phyloP scores from a whole-genome alignment of 2,888 invertebrate species.

The Drosophila villosipedis region DNA sequence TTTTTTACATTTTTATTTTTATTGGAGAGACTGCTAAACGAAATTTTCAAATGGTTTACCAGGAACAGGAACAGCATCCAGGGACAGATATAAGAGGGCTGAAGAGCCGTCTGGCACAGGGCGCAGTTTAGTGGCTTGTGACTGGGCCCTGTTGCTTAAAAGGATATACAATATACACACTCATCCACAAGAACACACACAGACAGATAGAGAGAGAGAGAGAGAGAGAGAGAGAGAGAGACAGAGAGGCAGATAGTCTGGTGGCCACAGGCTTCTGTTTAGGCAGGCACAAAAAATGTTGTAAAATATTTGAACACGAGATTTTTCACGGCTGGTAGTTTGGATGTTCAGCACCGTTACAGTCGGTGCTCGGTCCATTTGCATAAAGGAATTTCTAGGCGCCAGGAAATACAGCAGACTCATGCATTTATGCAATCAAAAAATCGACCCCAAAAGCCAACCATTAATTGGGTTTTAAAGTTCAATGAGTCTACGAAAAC shows the following conservation, averaged over 20 bases:
- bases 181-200: constrained; percentile 3
- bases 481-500: constrained; percentile 20
- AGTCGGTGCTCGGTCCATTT: constrained; percentile 51
- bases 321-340: constrained; percentile 82
- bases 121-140: constrained; percentile 71
- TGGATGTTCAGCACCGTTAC: constrained; percentile 80
- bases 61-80: constrained; percentile 45
- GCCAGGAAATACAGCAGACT: constrained; percentile 39
- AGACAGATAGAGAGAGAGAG: background rate
- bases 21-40: constrained; percentile 64
- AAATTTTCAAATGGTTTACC: constrained; percentile 80
- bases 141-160: constrained; percentile 34
- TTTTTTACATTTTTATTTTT: constrained; percentile 35
- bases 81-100: constrained; percentile 9
- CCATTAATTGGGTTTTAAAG: constrained; percentile 59
- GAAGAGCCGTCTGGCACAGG: constrained; percentile 22
- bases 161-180: constrained; percentile 15
- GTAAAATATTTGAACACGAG: constrained; percentile 81
- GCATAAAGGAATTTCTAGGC: constrained; percentile 71
- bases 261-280: constrained; percentile 52
- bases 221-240: background rate
- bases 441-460: constrained; percentile 26
- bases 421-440: constrained; percentile 69
- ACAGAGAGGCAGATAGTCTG: constrained; percentile 12
- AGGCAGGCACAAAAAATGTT: constrained; percentile 77